These are phyloP conservation scores for Hassar affinis DNA, from an alignment of 2,113 vertebrate species.

Conservation along the genomic window DNA sequence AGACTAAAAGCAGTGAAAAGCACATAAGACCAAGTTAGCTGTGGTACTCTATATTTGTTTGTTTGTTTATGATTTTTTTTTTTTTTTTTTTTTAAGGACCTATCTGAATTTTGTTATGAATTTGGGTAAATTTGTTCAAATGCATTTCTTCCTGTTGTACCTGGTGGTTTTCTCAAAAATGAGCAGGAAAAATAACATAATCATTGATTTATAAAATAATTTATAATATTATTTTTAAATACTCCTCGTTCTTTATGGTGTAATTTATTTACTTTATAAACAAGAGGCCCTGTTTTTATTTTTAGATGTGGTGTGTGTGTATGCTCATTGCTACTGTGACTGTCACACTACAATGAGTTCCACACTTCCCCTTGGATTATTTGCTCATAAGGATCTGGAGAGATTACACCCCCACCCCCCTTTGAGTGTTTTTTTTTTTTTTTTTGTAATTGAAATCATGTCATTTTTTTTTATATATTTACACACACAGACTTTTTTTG, in stretches of 20 bases:
- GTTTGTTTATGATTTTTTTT: not conserved
- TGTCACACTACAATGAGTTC: not conserved
- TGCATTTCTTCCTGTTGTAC: not conserved
- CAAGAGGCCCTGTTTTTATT: not conserved
- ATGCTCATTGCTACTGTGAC: not conserved
- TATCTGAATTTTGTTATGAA: not conserved
- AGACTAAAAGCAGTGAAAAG: not conserved
- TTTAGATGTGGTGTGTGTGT: slow-evolving; percentile 7
- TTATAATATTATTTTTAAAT: not conserved
- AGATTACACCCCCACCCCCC: too few species aligned
- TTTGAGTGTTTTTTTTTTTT: too few species aligned
- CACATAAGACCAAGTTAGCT: not conserved
- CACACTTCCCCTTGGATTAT: not conserved
- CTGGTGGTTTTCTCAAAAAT: not conserved
- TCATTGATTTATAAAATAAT: not conserved
- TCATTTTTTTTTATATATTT: not conserved
- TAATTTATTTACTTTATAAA: not conserved
- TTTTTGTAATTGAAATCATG: not conserved
- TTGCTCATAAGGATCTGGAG: not conserved
- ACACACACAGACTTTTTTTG: not conserved
- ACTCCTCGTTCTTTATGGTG: not conserved
- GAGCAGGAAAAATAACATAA: too few species aligned
- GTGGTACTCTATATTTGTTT: not conserved
- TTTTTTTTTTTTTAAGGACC: not conserved
- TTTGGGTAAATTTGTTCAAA: not conserved